These are phyloP conservation scores for Macrosteles quadrilineatus DNA, from an alignment of 1,140 invertebrate genomes.

Conservation along the genomic window DNA sequence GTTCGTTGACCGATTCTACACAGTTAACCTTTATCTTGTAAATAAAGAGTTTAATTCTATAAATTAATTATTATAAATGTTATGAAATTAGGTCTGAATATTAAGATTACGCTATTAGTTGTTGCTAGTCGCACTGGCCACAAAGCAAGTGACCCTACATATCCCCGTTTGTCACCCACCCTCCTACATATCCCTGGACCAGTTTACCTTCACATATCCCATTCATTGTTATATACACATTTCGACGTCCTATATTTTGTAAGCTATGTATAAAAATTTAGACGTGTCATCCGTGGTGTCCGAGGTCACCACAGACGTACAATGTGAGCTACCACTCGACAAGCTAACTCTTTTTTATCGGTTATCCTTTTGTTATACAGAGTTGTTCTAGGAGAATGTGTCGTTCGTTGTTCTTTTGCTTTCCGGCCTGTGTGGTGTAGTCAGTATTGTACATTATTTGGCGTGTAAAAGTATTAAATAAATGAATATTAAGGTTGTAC, in stretches of 20 bases:
- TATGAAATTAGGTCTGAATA: too few species aligned
- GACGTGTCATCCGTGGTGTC: neutral
- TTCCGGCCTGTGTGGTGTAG: slow-evolving; percentile 19
- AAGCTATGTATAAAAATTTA: slow-evolving; percentile 20
- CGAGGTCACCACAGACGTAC: neutral
- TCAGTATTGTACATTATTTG: slow-evolving; percentile 13
- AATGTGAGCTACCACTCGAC: neutral
- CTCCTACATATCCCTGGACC: slow-evolving; percentile 1
- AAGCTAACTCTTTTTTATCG: neutral
- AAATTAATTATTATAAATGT: too few species aligned
- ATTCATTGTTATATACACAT: slow-evolving; percentile 21
- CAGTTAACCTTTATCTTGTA: too few species aligned
- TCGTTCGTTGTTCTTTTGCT: slow-evolving; percentile 16
- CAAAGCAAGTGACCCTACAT: neutral
- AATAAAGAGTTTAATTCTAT: too few species aligned
- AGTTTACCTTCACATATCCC: slow-evolving; percentile 7
- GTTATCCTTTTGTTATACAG: neutral
- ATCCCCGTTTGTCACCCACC: neutral
- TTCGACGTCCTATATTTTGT: slow-evolving; percentile 23
- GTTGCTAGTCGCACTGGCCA: neutral
- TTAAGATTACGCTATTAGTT: too few species aligned
- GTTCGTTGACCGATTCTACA: too few species aligned
- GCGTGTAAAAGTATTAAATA: slow-evolving; percentile 21
- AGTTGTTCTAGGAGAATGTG: slow-evolving; percentile 6
- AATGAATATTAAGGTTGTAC: slow-evolving; percentile 26